phyloP scores from a whole-genome alignment of 23 tunicate genomes.

The Ciona savignyi region DNA sequence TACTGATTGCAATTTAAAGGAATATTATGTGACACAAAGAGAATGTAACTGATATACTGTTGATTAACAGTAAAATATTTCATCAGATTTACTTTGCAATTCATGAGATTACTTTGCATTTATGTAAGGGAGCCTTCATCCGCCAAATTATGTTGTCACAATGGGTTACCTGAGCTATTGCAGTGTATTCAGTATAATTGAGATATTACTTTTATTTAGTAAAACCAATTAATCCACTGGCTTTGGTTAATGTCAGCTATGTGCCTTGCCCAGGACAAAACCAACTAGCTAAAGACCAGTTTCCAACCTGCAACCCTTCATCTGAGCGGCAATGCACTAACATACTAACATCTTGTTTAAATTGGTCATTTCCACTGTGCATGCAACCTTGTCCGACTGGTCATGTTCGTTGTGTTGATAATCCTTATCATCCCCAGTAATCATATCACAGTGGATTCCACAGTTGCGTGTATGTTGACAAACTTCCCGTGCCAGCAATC shows the following conservation, averaged over 20 bases:
- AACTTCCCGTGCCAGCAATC: constrained; percentile 67
- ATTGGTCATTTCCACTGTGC: constrained; percentile 80
- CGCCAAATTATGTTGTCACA: too few relatives aligned
- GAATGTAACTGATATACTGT: too few relatives aligned
- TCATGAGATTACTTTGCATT: too few relatives aligned
- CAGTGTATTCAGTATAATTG: background rate
- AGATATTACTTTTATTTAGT: background rate
- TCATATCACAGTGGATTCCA: constrained; percentile 45
- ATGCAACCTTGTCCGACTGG: constrained; percentile 28
- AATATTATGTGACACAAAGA: too few relatives aligned
- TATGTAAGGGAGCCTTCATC: too few relatives aligned
- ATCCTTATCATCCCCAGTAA: constrained; percentile 60
- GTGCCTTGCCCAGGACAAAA: constrained; percentile 51
- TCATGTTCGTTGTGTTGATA: constrained; percentile 1
- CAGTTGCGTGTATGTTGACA: constrained; percentile 24
- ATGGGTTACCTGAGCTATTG: too few relatives aligned
- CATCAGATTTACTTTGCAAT: too few relatives aligned
- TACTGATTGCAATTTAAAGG: too few relatives aligned
- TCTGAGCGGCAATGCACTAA: too few relatives aligned
- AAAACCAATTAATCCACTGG: constrained; percentile 22
- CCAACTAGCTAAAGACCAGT: constrained; percentile 39
- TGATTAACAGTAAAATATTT: too few relatives aligned
- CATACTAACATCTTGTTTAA: constrained; percentile 11
- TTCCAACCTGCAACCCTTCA: constrained; percentile 15
- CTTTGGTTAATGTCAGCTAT: constrained; percentile 22